phyloP scores from a whole-genome alignment of 2,888 invertebrate genomes.

The Listrodromus nycthemerus region DNA sequence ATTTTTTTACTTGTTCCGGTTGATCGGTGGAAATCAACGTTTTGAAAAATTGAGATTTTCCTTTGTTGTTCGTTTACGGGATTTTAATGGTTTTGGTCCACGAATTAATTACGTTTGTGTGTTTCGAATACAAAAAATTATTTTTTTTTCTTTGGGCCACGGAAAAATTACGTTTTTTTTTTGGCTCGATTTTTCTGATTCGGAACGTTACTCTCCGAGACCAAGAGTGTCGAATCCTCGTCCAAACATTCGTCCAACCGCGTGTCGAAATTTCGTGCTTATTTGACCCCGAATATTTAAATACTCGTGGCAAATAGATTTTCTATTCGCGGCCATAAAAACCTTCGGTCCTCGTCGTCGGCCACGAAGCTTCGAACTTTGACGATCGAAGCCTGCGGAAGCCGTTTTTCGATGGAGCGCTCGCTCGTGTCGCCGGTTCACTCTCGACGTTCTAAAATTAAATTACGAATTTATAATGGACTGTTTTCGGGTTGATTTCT shows the following conservation, averaged over 20 bases:
- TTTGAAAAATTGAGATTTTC: too few species aligned
- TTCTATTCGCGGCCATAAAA: not conserved
- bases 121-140: too few species aligned
- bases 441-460: conserved; percentile 36
- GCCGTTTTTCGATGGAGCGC: conserved; percentile 5
- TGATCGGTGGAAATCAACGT: too few species aligned
- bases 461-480: conserved; percentile 6
- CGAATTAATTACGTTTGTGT: too few species aligned
- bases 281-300: too few species aligned
- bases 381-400: conserved; percentile 7
- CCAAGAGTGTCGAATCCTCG: conserved; percentile 3
- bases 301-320: not conserved
- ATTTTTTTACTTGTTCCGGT: too few species aligned
- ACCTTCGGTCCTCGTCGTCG: not conserved
- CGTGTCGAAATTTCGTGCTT: not conserved
- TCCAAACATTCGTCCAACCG: not conserved
- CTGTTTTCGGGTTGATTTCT: conserved; percentile 31
- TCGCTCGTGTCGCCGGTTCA: conserved; percentile 8
- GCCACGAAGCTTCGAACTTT: conserved; percentile 17
- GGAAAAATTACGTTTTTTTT: not conserved
- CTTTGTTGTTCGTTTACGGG: too few species aligned
- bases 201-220: conserved; percentile 31
- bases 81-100: too few species aligned
- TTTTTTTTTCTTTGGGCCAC: too few species aligned
- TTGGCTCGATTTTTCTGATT: not conserved